Evolutionary conservation across 2,888 invertebrate genomes (phyloP), one percentile per base, ranked within the genome.

Genomic region (Cyrtodaria siliqua): DNA sequence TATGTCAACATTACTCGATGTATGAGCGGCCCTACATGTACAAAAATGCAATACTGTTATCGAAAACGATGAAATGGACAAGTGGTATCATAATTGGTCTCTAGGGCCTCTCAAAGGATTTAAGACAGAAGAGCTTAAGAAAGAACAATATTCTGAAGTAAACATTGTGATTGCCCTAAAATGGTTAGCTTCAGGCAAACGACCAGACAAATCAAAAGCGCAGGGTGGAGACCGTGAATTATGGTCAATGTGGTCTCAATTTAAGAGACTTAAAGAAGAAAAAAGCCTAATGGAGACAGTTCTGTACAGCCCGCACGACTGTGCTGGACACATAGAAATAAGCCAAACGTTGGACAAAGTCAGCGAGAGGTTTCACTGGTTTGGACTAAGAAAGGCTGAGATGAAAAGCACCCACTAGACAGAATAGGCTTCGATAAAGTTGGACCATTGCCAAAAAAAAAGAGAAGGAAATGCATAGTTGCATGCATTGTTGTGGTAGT

Each of bases 401-500:
- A 33, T 33, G 33, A 33, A 33, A 33, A 50, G 1, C 50, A 62
- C 20, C 50, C 62, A n/a, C 50, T 62, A 9, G 62, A 62, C 24
- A 29, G 62, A 40, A 60, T 62, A 38, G 62, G 38, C 16, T 33
- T 62, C 16, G 62, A 62, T 29, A 52, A 50, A 18, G 38, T 62
- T 0, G 62, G 62, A 2, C 50, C 50, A 2, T 29, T 62, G 18
- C 62, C 62, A 24, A 52, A 52, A 40, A 62, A 47, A n/a, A 33
- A 38, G n/a, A 38, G 9, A 16, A 16, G 40, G 40, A 38, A 38
- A 38, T n/a, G n/a, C n/a, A n/a, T n/a, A n/a, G n/a, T n/a, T 16
- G 20, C 16, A 44, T 60, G 44, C 44, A 60, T 60, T 16, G 29
- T 44, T 9, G 60, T 60, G 16, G 18, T 23, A 23, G 29, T 38